Evolutionary conservation across 2,888 invertebrate species (phyloP), one percentile per base, ranked within the genome.

Genomic region (Sphinx pinastri): DNA sequence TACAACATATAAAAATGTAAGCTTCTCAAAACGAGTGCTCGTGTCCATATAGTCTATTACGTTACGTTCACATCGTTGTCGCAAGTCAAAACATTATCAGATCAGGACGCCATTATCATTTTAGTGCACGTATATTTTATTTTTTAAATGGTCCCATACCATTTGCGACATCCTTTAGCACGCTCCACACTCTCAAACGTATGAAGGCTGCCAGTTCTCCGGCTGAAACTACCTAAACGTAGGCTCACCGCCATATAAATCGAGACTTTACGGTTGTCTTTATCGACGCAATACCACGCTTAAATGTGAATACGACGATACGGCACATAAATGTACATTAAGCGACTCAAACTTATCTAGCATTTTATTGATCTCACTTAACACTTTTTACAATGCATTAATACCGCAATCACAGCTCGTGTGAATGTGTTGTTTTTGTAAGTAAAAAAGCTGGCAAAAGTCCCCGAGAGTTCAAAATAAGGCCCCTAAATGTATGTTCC

Each of bases 201-300:
- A 74, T 75, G 80, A 84, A 79, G 78, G 77, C 78, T 76, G 79
- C 58, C 16, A 58, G 38, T 59, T 67, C 58, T 49, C 71, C 74
- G 71, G 76, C 80, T 81, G 81, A 85, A 88, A 84, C 76, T 82
- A 80, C 78, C 82, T 77, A 79, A 83, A 82, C 77, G 79, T 82
- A 80, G 84, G 81, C 81, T 79, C 79, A 79, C 73, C 6, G 74
- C 79, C 84, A 88, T 84, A 92, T 89, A 91, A 90, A 87, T 85
- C 79, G 85, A 82, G 81, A 85, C 79, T 91, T 92, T 93, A 93
- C 85, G 86, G 83, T 80, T 83, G 78, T 86, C 82, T 87, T 89
- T 90, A 90, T 89, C 83, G 85, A 80, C 79, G 78, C 84, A 81
- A 82, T 85, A 83, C 81, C 80, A 82, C 77, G 79, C 75, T 84